Base-by-base conservation (phyloP, 2,888 invertebrate species). In the Thysanoteuthis rhombus region DNA sequence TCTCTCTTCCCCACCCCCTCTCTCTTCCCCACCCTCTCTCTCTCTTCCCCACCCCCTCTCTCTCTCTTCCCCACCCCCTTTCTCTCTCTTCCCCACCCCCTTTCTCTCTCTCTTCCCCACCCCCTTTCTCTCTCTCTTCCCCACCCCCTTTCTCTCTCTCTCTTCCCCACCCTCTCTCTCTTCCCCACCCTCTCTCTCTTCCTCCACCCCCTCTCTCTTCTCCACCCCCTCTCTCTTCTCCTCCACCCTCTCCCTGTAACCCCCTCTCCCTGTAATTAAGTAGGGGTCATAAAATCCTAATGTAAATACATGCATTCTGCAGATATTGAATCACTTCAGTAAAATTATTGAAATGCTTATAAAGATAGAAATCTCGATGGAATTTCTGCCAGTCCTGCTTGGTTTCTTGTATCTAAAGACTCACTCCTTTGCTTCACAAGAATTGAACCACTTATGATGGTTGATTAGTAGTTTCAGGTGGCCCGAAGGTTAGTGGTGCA, bases 1-100 rank as follows among this genome's bases (percentile, higher is more conserved):
- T 92, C 47, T 93, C 91, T 93, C 91, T 91, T 40, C 52, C 2
- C 90, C 52, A 45, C 38, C 92, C 91, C 52, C n/a, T 58, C 91
- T 92, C 22, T 38, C 40, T 36, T 1, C 75, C 39, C 10, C 38
- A 22, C 42, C 40, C 39, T 89, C 40, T 89, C 93, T 89, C 93
- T 19, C 40, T 89, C 0, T 89, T 39, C 39, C 40, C 5, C 75
- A 75, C 93, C 38, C 58, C 75, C 75, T 38, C 75, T 75, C 38
- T 38, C 12, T 38, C 89, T n/a, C 38, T 38, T 40, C 36, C 39
- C 39, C 89, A 89, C 89, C 38, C 89, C 16, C 40, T 89, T 40
- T 89, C 89, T 89, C 40, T 89, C 40, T 89, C 40, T 36, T n/a
- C 47, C 90, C 22, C 45, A 0, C 90, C 22, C 90, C 19, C 45